phyloP scores from a whole-genome alignment of 92 coral and sea anemone genomes.

The Montipora capitata region DNA sequence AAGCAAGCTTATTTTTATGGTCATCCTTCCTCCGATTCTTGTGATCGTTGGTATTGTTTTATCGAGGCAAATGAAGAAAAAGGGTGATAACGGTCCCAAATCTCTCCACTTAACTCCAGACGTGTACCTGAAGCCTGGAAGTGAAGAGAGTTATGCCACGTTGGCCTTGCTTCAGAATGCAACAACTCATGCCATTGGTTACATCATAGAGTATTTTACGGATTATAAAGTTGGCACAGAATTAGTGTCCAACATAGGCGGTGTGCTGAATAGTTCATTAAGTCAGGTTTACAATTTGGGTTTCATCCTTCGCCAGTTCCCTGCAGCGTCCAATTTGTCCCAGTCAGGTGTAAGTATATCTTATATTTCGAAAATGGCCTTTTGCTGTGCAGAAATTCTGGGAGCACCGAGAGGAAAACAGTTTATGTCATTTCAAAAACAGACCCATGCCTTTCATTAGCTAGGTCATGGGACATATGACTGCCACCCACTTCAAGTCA shows the following conservation, averaged over 20 bases:
- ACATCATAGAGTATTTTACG: constrained; percentile 64
- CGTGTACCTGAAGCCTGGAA: constrained; percentile 79
- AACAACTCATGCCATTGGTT: constrained; percentile 57
- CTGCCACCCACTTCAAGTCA: no score
- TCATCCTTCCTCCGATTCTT: constrained; percentile 84
- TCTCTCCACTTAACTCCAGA: constrained; percentile 72
- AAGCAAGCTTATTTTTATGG: constrained; percentile 78
- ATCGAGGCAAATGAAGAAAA: constrained; percentile 26
- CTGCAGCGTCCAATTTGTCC: constrained; percentile 35
- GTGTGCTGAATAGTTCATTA: constrained; percentile 64
- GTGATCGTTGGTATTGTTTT: constrained; percentile 78
- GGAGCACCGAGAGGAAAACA: no score
- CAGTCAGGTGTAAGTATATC: constrained; percentile 25
- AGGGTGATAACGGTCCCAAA: neutral
- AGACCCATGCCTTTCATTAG: no score
- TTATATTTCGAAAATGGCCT: no score
- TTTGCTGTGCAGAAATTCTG: no score
- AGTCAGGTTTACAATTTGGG: constrained; percentile 61
- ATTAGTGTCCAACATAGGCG: constrained; percentile 64
- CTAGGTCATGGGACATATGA: no score
- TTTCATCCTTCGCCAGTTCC: constrained; percentile 80
- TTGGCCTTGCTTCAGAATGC: constrained; percentile 80
- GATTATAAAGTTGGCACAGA: constrained; percentile 75
- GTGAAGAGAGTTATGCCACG: constrained; percentile 80
- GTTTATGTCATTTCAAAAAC: no score